Percentiles rank a stretch among this genome's conserved stretches.
These are phyloP conservation scores for Montipora capricornis DNA, from an alignment of 64 coral and sea anemone genomes.

Conservation along the genomic window DNA sequence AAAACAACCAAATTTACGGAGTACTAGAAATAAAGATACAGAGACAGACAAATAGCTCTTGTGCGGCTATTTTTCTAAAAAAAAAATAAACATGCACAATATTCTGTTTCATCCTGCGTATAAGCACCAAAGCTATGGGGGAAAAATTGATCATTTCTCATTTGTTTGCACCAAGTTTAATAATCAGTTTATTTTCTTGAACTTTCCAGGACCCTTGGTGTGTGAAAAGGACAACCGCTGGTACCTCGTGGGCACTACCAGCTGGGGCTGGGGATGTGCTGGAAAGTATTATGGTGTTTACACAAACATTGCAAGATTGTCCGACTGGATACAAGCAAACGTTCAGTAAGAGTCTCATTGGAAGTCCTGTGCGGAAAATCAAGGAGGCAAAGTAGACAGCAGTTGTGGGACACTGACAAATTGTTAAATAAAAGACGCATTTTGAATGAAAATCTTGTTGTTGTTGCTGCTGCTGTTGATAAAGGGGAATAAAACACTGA, in stretches of 20 bases:
- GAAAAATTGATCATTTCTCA: background rate
- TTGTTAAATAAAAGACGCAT: background rate
- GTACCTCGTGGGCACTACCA: slow-evolving; percentile 75
- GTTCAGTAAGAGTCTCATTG: background rate
- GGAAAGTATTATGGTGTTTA: slow-evolving; percentile 35
- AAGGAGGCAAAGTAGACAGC: background rate
- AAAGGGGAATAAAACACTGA: no score
- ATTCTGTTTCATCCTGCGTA: no score
- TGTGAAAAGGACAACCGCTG: slow-evolving; percentile 63
- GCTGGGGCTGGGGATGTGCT: slow-evolving; percentile 79
- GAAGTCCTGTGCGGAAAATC: background rate
- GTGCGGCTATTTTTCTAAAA: no score
- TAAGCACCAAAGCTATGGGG: no score
- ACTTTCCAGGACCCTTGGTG: slow-evolving; percentile 44
- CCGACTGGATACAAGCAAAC: slow-evolving; percentile 15
- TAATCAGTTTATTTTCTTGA: background rate
- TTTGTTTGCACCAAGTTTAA: background rate
- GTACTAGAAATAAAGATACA: no score
- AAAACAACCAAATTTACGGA: no score
- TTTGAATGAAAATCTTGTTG: background rate
- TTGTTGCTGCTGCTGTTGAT: background rate
- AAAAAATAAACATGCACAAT: no score
- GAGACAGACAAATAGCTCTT: background rate
- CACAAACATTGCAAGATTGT: slow-evolving; percentile 27
- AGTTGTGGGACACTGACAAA: background rate